A percentile compares a stretch with the other conserved stretches of the same genome.
These are phyloP conservation scores for Notodonta ziczac DNA, from an alignment of 2,888 invertebrate genomes.

Conservation along the genomic window DNA sequence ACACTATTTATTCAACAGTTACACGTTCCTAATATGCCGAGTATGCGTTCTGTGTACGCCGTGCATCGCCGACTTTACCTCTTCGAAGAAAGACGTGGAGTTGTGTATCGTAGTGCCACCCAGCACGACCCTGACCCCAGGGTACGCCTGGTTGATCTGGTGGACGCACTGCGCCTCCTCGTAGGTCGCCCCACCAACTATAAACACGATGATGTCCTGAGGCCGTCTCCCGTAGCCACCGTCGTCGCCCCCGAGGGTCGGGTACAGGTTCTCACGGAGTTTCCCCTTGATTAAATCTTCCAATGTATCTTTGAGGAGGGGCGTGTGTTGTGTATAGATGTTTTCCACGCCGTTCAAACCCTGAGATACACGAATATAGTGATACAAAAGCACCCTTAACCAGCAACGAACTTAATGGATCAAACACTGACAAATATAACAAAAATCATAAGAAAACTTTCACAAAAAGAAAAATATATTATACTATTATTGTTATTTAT, in stretches of 20 bases:
- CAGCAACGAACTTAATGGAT: too few relatives aligned
- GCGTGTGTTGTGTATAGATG: conserved; percentile 99
- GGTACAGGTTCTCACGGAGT: conserved; percentile 93
- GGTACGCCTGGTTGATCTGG: conserved; percentile 88
- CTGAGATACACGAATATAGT: conserved; percentile 49
- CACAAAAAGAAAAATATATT: too few relatives aligned
- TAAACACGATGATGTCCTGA: conserved; percentile 97
- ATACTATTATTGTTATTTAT: too few relatives aligned
- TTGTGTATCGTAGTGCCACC: conserved; percentile 98
- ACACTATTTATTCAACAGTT: conserved; percentile 16
- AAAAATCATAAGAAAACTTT: too few relatives aligned
- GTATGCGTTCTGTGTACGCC: conserved; percentile 87
- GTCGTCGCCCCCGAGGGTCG: conserved; percentile 89
- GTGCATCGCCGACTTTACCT: conserved; percentile 88
- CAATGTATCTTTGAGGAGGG: conserved; percentile 93
- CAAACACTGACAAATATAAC: too few relatives aligned
- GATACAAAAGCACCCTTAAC: too few relatives aligned
- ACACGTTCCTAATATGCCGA: conserved; percentile 77
- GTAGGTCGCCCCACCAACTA: conserved; percentile 98
- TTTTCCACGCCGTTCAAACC: conserved; percentile 98
- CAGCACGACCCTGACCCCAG: conserved; percentile 90
- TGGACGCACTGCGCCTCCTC: conserved; percentile 96
- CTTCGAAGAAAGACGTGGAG: conserved; percentile 91
- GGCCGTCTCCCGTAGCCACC: conserved; percentile 85
- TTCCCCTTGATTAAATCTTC: conserved; percentile 96